Evolutionary conservation across 2,113 vertebrate genomes (phyloP).

Genomic region (Danionella cerebrum): DNA sequence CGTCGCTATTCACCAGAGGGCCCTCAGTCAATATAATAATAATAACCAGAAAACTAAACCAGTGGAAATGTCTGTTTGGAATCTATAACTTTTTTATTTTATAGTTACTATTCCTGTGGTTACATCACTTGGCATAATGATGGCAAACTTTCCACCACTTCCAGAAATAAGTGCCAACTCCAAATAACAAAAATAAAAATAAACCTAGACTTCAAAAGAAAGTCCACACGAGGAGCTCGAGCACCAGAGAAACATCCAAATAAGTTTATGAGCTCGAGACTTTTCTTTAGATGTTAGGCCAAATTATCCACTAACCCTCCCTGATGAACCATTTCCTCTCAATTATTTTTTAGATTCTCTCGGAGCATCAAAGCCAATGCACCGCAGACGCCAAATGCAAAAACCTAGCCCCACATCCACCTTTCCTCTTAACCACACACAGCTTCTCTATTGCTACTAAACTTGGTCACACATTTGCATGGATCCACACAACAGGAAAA

Average conservation of each 20-base stretch:
- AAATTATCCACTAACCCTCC: slow-evolving; percentile 28
- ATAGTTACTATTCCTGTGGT: too few relatives aligned
- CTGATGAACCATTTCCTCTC: slow-evolving; percentile 60
- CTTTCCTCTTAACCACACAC: neutral
- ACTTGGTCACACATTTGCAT: neutral
- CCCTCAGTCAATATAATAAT: too few relatives aligned
- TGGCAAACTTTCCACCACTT: neutral
- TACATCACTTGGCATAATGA: too few relatives aligned
- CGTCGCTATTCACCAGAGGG: too few relatives aligned
- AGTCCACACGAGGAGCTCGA: neutral
- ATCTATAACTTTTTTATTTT: too few relatives aligned
- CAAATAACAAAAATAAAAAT: neutral
- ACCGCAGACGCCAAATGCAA: slow-evolving; percentile 52
- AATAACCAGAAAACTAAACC: too few relatives aligned
- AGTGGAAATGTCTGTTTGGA: too few relatives aligned
- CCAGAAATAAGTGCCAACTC: too few relatives aligned
- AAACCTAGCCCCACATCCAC: neutral
- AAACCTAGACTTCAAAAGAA: neutral
- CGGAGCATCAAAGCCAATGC: slow-evolving; percentile 52
- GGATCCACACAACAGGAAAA: slow-evolving; percentile 2
- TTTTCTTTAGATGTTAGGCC: neutral
- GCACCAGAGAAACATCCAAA: neutral
- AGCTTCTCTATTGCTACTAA: neutral
- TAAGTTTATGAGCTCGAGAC: neutral
- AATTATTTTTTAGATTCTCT: slow-evolving; percentile 54